Percentiles rank a stretch among this genome's conserved stretches.
phyloP scores from a whole-genome alignment of 2,797 vertebrate genomes.

The Decapterus maruadsi region DNA sequence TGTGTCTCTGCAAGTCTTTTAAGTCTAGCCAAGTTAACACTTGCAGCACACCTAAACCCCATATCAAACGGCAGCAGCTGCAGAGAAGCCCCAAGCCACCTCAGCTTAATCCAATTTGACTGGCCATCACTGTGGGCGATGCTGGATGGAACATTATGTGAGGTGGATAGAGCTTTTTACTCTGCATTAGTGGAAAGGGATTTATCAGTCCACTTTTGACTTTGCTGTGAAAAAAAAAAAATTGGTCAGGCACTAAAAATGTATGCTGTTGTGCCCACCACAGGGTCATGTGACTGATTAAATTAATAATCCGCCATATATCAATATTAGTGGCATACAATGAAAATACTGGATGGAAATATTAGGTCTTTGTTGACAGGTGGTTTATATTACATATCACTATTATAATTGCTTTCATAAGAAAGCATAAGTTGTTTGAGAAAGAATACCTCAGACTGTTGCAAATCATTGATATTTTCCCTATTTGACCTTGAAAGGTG shows the following conservation, averaged over 20 bases:
- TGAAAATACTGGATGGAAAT: slow-evolving; percentile 8
- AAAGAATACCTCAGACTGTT: slow-evolving; percentile 4
- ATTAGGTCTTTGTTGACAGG: not conserved
- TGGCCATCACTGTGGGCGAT: slow-evolving; percentile 87
- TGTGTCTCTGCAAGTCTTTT: slow-evolving; percentile 78
- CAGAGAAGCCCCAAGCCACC: slow-evolving; percentile 84
- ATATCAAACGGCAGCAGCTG: slow-evolving; percentile 88
- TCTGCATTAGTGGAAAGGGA: slow-evolving; percentile 77
- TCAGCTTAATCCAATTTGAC: slow-evolving; percentile 89
- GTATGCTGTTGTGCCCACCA: slow-evolving; percentile 42
- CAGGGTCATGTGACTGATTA: slow-evolving; percentile 37
- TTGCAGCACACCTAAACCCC: slow-evolving; percentile 87
- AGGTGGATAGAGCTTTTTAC: slow-evolving; percentile 83
- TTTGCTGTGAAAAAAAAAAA: slow-evolving; percentile 64
- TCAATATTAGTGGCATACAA: slow-evolving; percentile 15
- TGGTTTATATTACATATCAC: slow-evolving; percentile 3
- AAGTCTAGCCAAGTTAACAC: slow-evolving; percentile 85
- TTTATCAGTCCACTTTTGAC: slow-evolving; percentile 80
- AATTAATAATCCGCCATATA: slow-evolving; percentile 50
- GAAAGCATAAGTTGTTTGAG: not conserved
- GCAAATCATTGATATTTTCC: slow-evolving; percentile 8
- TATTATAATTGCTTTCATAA: not conserved
- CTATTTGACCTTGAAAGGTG: slow-evolving; percentile 55
- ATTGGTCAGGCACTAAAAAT: slow-evolving; percentile 68
- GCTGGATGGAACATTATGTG: slow-evolving; percentile 84